A percentile compares a stretch with the other conserved stretches of the same genome.
Conservation (phyloP, 2,888 invertebrate genomes). For the Cerceris ruficornis region DNA sequence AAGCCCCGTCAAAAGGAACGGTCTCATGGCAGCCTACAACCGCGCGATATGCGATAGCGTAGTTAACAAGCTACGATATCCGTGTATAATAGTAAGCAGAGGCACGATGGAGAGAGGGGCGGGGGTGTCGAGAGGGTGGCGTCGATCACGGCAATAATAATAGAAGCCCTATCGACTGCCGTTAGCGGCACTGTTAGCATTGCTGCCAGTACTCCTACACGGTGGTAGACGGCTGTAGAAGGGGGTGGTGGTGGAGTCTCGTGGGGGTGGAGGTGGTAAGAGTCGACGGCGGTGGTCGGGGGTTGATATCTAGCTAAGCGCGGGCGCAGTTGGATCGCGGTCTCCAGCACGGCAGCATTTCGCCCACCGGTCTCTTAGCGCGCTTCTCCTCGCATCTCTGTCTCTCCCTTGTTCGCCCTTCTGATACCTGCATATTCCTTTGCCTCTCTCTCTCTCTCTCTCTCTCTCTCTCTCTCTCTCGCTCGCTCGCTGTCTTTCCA, state of each 20-base stretch:
- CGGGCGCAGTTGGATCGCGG: slow-evolving; percentile 78
- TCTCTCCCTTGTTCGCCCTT: slow-evolving; percentile 27
- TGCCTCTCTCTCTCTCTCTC: slow-evolving; percentile 28
- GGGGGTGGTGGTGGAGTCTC: slow-evolving; percentile 35
- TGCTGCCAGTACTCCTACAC: slow-evolving; percentile 20
- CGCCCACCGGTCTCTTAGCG: slow-evolving; percentile 59
- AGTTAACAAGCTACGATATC: no score
- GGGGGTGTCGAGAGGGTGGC: slow-evolving; percentile 11
- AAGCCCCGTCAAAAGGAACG: no score
- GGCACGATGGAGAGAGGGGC: slow-evolving; percentile 29
- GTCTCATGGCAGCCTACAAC: neutral
- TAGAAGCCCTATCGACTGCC: slow-evolving; percentile 49
- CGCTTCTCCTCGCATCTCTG: slow-evolving; percentile 52
- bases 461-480: slow-evolving; percentile 9
- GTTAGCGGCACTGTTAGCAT: slow-evolving; percentile 27
- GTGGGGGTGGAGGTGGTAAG: slow-evolving; percentile 69
- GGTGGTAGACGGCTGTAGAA: neutral
- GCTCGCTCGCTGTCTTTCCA: slow-evolving; percentile 1
- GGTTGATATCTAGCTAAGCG: slow-evolving; percentile 77
- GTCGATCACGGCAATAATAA: slow-evolving; percentile 50
- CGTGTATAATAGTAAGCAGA: slow-evolving; percentile 26
- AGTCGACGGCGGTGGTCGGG: slow-evolving; percentile 70
- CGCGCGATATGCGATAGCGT: neutral
- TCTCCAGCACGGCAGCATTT: slow-evolving; percentile 74
- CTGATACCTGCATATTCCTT: slow-evolving; percentile 1